Conservation (phyloP, 2,797 vertebrate genomes). For the Falco peregrinus region DNA sequence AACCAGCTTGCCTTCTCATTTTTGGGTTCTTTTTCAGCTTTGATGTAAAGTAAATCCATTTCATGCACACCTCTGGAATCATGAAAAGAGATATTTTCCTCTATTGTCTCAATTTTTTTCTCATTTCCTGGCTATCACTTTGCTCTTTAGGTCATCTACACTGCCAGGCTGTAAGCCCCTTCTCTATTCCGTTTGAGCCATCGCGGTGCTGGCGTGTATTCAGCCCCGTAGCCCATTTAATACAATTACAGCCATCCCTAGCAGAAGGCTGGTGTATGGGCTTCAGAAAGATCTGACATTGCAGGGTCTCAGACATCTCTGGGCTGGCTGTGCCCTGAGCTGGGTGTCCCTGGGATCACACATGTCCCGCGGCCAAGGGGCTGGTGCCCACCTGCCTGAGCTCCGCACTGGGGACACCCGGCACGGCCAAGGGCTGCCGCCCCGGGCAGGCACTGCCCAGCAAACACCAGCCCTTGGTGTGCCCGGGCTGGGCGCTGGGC, state of each 20-base stretch:
- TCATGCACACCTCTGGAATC: neutral
- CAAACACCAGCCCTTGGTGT: too few species aligned
- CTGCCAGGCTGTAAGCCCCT: neutral
- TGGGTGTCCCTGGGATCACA: neutral
- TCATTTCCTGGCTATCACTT: neutral
- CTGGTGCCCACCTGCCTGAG: accelerated
- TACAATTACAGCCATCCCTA: neutral
- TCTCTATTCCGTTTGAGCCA: neutral
- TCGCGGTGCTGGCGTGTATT: neutral
- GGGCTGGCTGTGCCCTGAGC: accelerated
- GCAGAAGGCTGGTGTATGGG: neutral
- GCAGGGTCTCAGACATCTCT: accelerated
- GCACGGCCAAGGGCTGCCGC: too few species aligned
- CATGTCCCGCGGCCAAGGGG: accelerated
- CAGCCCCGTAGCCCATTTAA: neutral
- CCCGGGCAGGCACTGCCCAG: too few species aligned
- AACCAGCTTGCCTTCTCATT: neutral
- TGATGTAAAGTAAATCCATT: neutral
- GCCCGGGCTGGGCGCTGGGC: too few species aligned
- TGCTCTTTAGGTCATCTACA: neutral
- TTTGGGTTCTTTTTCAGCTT: neutral
- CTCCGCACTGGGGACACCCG: too few species aligned
- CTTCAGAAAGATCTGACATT: neutral
- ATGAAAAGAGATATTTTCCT: neutral
- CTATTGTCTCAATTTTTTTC: neutral